Base-by-base conservation (phyloP, 2,888 invertebrate species). In the Trilocha varians region DNA sequence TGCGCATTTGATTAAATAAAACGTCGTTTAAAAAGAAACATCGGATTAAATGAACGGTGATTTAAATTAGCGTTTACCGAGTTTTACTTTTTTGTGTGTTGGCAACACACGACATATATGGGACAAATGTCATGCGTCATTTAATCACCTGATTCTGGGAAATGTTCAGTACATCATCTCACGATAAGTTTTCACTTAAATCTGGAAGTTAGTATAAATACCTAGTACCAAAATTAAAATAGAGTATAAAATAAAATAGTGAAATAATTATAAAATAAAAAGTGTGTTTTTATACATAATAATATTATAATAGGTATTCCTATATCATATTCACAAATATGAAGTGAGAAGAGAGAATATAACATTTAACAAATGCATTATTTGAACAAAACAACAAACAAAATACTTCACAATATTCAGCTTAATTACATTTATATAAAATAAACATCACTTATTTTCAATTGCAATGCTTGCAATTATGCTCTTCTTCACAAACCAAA, bases 21-120 rank as follows among this genome's bases (percentile, higher is more conserved):
- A 65, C 59, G 65, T 64, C 57, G 68, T 72, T 71, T 73, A 72
- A 76, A 70, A 68, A 74, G 73, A 68, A 77, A 74, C 70, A 72
- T 67, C 62, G 67, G 72, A 76, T 74, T 65, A 75, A 77, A 70
- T 70, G 67, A 76, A 79, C 82, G 75, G 78, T 83, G 79, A 83
- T 78, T 82, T 71, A 82, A 85, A 82, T 83, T 80, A 80, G 80
- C 79, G 71, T 78, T 83, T 78, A 78, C 76, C 78, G 82, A 77
- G 68, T 59, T 56, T 53, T 46, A 52, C 49, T 62, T 79, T 82
- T 83, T 84, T 74, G 61, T 57, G 39, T 47, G 54, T 57, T 65
- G 74, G 74, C 79, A 76, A 65, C 48, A 55, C 25, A 65, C 65
- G 46, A 79, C 80, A 35, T 79, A 71, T 69, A 75, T 50, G 78